phyloP scores from a whole-genome alignment of 2,888 invertebrate species.

The Rotaria sp. region DNA sequence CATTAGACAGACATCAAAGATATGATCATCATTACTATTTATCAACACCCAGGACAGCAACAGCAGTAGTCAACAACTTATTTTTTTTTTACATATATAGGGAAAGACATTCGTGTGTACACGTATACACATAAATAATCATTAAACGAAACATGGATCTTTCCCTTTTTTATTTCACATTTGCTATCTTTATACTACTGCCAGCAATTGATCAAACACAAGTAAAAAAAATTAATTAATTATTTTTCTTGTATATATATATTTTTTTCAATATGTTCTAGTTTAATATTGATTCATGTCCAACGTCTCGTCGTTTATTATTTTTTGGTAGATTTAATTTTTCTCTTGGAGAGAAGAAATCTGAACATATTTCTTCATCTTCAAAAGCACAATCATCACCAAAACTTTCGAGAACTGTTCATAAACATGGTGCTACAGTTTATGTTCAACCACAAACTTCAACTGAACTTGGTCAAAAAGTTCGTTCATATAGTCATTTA shows the following conservation, averaged over 20 bases:
- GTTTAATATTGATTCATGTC: background rate
- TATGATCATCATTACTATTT: background rate
- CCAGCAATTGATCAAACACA: background rate
- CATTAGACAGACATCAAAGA: background rate
- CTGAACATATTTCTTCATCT: background rate
- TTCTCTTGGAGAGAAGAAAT: background rate
- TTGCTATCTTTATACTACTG: background rate
- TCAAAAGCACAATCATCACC: background rate
- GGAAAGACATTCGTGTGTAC: background rate
- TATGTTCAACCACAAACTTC: background rate
- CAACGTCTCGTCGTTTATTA: conserved; percentile 20
- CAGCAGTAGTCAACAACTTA: background rate
- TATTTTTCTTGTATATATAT: too few relatives aligned
- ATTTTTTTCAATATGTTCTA: background rate
- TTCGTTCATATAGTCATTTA: conserved; percentile 18
- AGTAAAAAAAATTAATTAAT: background rate
- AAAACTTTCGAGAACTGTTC: background rate
- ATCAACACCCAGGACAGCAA: background rate
- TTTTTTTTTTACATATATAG: background rate
- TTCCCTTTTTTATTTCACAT: background rate
- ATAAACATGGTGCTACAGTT: background rate
- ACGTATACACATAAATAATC: background rate
- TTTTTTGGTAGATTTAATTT: background rate
- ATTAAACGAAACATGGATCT: background rate
- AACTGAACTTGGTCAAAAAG: background rate